Evolutionary conservation across 1,140 invertebrate species (phyloP).

Genomic region (Aphis gossypii): DNA sequence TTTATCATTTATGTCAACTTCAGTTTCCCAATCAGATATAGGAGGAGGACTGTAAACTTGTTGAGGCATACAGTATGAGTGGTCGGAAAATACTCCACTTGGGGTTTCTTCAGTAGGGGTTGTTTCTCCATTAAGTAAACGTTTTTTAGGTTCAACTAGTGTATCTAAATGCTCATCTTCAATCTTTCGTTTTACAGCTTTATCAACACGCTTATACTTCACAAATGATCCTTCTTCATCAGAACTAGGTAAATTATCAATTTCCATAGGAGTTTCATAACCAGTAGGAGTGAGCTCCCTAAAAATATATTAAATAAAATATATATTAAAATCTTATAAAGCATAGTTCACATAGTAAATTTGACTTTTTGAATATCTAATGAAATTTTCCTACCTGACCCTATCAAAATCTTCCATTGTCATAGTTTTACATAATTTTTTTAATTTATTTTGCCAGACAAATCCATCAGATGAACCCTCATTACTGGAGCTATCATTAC

Average conservation of each 20-base stretch:
- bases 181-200: constrained; percentile 32
- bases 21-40: constrained; percentile 52
- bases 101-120: constrained; percentile 17
- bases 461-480: constrained; percentile 30
- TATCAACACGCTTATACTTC: constrained; percentile 41
- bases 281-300: constrained; percentile 47
- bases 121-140: constrained; percentile 46
- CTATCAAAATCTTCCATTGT: constrained; percentile 52
- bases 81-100: constrained; percentile 35
- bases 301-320: too few relatives aligned
- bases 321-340: not conserved
- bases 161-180: not conserved
- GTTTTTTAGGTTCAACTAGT: constrained; percentile 38
- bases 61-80: constrained; percentile 51
- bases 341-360: not conserved
- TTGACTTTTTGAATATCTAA: not conserved
- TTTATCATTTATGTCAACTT: constrained; percentile 9
- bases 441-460: constrained; percentile 41
- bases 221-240: constrained; percentile 56
- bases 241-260: constrained; percentile 39
- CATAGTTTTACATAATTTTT: constrained; percentile 54
- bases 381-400: constrained; percentile 27
- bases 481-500: constrained; percentile 38
- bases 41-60: constrained; percentile 51
- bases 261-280: constrained; percentile 50